Base-by-base conservation (phyloP, 2,113 vertebrate species). In the Narcine bancroftii region DNA sequence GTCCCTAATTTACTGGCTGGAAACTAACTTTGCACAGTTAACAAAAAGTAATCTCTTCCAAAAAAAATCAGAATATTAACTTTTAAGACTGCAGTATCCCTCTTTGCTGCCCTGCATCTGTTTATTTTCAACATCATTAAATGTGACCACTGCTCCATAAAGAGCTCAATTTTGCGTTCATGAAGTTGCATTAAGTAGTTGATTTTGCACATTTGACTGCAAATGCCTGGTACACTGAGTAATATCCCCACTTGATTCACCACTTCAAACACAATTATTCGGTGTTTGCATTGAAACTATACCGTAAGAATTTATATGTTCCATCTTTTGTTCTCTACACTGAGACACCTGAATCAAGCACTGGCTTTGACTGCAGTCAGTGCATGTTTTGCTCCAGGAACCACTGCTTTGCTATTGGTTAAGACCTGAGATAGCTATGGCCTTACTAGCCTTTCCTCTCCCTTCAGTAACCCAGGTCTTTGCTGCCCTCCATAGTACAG, bases 11-110 rank as follows among this genome's bases (percentile, higher is more conserved):
- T 95, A 71, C 92, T 93, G 94, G 92, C 92, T 56, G 93, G 94
- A 94, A 53, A 93, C 95, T 93, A 91, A 93, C 92, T 93, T 95
- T 95, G 93, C 93, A 92, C 92, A 92, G 39, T 93, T 71, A 92
- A 94, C 72, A 92, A 91, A 91, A 69, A 91, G 63, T 91, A 91
- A 29, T 91, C 6, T 33, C 29, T 45, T 69, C 9, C 29, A 77
- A 47, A 65, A 24, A 69, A 91, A 91, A 91, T 91, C 39, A 33
- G 63, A 66, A 71, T 69, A 42, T 15, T 29, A 89, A 89, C 39
- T 89, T 63, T 89, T 91, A 91, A 91, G 63, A 47, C 65, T 91
- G 65, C 89, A 71, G 60, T 91, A 91, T 69, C 65, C 89, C 65
- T 47, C 42, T 71, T 71, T 91, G 87, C 60, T 89, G 87, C 60